Evolutionary conservation across 2,888 invertebrate species (phyloP).

Genomic region (Chamaedrilus cognettii): DNA sequence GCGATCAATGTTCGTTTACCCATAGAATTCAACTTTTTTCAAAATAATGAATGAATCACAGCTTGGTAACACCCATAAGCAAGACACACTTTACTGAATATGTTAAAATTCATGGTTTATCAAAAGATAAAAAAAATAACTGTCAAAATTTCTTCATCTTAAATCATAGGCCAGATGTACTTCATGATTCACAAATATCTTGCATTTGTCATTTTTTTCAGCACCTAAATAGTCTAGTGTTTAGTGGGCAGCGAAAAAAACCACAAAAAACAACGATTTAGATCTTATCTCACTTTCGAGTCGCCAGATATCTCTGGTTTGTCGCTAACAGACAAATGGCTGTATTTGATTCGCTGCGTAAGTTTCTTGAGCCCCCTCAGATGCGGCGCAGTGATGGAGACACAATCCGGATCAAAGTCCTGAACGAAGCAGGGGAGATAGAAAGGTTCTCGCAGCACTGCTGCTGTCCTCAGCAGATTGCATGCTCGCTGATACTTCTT

Average conservation of each 20-base stretch:
- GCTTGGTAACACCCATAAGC: too few species aligned
- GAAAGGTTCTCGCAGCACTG: slow-evolving; percentile 42
- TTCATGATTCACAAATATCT: background rate
- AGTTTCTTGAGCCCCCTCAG: slow-evolving; percentile 23
- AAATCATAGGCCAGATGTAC: too few species aligned
- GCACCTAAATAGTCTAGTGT: background rate
- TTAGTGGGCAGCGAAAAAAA: background rate
- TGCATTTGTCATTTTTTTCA: background rate
- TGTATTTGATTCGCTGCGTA: slow-evolving; percentile 32
- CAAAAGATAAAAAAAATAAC: too few species aligned
- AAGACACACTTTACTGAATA: too few species aligned
- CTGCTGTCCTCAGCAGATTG: slow-evolving; percentile 9
- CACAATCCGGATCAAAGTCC: slow-evolving; percentile 35
- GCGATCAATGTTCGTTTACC: too few species aligned
- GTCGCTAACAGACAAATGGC: slow-evolving; percentile 39
- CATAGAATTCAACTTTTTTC: too few species aligned
- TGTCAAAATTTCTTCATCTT: too few species aligned
- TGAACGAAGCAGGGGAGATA: slow-evolving; percentile 44
- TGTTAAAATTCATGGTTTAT: too few species aligned
- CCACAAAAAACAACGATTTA: background rate
- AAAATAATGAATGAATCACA: too few species aligned
- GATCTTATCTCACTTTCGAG: too few species aligned
- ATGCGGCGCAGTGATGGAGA: slow-evolving; percentile 39
- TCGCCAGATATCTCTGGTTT: slow-evolving; percentile 29
- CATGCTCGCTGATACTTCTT: slow-evolving; percentile 15